phyloP scores from a whole-genome alignment of 1,140 invertebrate genomes.

The Drosophila tani region DNA sequence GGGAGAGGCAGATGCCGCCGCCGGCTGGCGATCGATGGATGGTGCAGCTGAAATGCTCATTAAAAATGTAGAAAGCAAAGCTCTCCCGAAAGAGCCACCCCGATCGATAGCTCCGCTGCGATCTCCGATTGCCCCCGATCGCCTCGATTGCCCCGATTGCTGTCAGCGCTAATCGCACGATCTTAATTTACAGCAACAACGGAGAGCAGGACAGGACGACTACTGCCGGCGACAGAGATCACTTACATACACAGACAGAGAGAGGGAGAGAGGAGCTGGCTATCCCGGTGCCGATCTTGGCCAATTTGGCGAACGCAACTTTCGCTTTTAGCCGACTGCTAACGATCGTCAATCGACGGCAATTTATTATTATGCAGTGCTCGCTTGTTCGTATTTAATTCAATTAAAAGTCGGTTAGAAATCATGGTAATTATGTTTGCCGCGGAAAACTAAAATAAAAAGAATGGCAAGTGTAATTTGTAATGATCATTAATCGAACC shows the following conservation, averaged over 20 bases:
- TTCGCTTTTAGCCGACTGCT: constrained; percentile 71
- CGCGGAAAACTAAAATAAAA: constrained; percentile 10
- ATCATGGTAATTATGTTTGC: constrained; percentile 73
- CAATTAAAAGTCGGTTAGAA: constrained; percentile 81
- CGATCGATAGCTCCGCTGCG: constrained; percentile 40
- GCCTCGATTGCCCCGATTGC: constrained; percentile 33
- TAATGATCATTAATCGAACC: constrained; percentile 45
- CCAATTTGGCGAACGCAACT: constrained; percentile 77
- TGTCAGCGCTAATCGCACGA: constrained; percentile 81
- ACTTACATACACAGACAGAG: constrained; percentile 1
- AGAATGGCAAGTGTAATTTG: constrained; percentile 43
- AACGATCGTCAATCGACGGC: constrained; percentile 80
- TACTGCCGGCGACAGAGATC: constrained; percentile 56
- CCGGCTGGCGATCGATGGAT: constrained; percentile 62
- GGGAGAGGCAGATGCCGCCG: constrained; percentile 45
- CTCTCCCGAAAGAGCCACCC: constrained; percentile 43
- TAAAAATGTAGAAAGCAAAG: constrained; percentile 83
- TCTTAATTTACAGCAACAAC: constrained; percentile 81
- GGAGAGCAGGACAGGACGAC: constrained; percentile 42
- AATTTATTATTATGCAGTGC: constrained; percentile 80
- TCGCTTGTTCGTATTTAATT: constrained; percentile 76
- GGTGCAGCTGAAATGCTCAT: constrained; percentile 75
- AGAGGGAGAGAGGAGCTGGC: background rate
- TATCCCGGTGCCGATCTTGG: constrained; percentile 44
- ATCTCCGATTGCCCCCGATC: constrained; percentile 13